These are phyloP conservation scores for Nycticryphes semicollaris DNA, from an alignment of 2,113 vertebrate genomes.

Conservation along the genomic window DNA sequence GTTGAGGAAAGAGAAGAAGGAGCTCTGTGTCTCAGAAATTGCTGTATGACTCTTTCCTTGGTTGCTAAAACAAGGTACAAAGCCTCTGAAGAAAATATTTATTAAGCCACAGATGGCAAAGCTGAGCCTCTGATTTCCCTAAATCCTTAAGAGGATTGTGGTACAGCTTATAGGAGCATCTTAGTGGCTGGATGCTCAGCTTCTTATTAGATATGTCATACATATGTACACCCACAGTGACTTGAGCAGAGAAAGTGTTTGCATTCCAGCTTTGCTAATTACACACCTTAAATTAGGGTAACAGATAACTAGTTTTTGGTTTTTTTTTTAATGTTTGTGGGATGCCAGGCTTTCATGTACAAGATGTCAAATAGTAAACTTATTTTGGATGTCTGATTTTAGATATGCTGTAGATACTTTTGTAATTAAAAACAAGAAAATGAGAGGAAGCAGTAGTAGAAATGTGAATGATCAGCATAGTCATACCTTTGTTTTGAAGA, in stretches of 20 bases:
- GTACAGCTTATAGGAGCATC: constrained; percentile 60
- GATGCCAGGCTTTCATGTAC: not conserved
- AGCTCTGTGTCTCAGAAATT: not conserved
- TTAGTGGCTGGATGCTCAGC: constrained; percentile 63
- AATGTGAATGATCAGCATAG: not conserved
- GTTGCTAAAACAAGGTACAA: constrained; percentile 61
- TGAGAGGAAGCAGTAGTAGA: not conserved
- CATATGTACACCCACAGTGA: not conserved
- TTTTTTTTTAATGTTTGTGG: not conserved
- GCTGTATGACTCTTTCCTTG: constrained; percentile 7
- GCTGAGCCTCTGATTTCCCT: constrained; percentile 69
- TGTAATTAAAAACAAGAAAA: too few relatives aligned
- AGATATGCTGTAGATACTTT: not conserved
- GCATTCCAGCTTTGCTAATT: constrained; percentile 41
- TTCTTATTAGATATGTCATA: constrained; percentile 62
- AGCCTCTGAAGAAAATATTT: constrained; percentile 59
- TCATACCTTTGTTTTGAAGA: not conserved
- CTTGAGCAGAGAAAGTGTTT: constrained; percentile 15
- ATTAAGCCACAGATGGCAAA: constrained; percentile 70
- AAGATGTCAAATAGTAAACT: not conserved
- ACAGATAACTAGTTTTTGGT: not conserved
- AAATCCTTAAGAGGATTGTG: constrained; percentile 74
- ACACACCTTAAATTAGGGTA: constrained; percentile 33
- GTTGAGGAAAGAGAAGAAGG: not conserved
- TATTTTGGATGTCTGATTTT: not conserved